A percentile compares a stretch with the other conserved stretches of the same genome.
These are phyloP conservation scores for Phengaris alcon DNA, from an alignment of 2,888 invertebrate species.

Conservation along the genomic window DNA sequence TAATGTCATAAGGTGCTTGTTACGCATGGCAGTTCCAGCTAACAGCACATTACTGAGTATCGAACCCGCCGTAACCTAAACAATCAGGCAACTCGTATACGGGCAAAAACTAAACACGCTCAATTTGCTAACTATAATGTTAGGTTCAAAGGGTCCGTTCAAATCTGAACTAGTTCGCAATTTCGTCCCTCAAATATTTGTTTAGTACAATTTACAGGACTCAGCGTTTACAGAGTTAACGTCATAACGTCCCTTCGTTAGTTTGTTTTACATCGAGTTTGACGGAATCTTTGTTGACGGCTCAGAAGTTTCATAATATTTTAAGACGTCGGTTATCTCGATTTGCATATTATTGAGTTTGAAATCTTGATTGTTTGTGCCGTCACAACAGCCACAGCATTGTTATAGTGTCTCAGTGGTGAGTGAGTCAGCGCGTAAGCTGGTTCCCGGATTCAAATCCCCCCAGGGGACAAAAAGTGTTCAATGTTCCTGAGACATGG, in stretches of 20 bases:
- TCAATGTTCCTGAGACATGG: no score
- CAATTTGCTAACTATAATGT: conserved; percentile 45
- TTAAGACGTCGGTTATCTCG: neutral
- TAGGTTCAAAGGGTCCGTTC: conserved; percentile 47
- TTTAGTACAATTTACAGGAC: conserved; percentile 39
- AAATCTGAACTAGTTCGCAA: conserved; percentile 54
- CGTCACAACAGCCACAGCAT: no score
- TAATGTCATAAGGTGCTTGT: neutral
- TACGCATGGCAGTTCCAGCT: neutral
- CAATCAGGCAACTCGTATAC: conserved; percentile 20
- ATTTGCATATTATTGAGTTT: conserved; percentile 5
- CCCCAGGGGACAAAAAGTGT: no score
- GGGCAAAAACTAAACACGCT: conserved; percentile 48
- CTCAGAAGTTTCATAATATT: conserved; percentile 10
- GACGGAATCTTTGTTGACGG: neutral
- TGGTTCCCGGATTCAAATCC: no score
- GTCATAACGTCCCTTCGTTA: neutral
- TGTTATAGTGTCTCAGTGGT: no score
- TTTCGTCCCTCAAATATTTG: conserved; percentile 49
- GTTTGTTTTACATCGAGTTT: conserved; percentile 2
- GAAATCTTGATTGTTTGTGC: no score
- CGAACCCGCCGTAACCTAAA: conserved; percentile 11
- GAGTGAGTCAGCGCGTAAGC: no score
- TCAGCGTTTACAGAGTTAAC: conserved; percentile 28
- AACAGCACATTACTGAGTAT: conserved; percentile 3